Evolutionary conservation across 2,113 vertebrate species (phyloP).

Genomic region (Hiodon tergisus): DNA sequence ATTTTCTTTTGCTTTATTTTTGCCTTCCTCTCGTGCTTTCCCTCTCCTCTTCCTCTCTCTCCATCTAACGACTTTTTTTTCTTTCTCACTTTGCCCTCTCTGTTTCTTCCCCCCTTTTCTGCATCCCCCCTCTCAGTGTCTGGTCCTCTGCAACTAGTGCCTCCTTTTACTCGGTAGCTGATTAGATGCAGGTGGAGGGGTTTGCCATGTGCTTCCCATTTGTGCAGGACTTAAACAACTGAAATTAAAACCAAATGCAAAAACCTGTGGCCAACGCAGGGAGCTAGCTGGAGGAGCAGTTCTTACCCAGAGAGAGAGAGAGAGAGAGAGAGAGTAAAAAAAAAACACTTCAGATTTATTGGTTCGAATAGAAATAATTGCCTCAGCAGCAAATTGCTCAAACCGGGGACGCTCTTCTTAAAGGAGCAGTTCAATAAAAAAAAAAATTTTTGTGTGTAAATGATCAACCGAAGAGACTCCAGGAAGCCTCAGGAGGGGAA

Average conservation of each 20-base stretch:
- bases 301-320: not conserved
- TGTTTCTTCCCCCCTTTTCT: conserved; percentile 14
- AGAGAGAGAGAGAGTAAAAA: not conserved
- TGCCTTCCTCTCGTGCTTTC: not conserved
- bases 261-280: conserved; percentile 33
- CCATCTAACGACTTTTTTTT: not conserved
- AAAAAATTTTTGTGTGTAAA: not conserved
- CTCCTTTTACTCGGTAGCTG: conserved; percentile 34
- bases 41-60: not conserved
- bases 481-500: not conserved
- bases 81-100: not conserved
- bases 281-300: conserved; percentile 8
- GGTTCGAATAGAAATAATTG: conserved; percentile 42
- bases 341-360: conserved; percentile 43
- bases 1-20: not conserved
- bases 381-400: conserved; percentile 24
- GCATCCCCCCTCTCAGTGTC: not conserved
- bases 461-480: not conserved
- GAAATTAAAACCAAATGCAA: conserved; percentile 48
- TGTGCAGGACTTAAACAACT: conserved; percentile 36
- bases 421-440: not conserved
- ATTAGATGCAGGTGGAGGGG: conserved; percentile 40
- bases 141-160: not conserved
- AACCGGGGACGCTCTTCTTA: not conserved
- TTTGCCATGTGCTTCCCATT: conserved; percentile 46